Percentiles rank a stretch among this genome's conserved stretches.
phyloP scores from a whole-genome alignment of 2,888 invertebrate genomes.

The Euplexia lucipara region DNA sequence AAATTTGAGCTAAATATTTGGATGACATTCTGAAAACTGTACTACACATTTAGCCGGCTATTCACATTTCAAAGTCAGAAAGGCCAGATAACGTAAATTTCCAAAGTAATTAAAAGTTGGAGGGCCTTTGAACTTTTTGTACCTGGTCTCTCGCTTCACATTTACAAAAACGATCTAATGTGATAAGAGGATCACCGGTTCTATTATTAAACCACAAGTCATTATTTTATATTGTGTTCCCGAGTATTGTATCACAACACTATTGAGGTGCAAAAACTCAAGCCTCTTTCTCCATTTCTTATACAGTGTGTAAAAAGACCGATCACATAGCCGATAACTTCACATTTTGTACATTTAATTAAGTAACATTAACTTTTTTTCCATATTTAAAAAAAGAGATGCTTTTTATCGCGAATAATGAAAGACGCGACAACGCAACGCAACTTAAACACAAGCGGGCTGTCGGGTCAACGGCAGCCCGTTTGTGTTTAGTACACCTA shows the following conservation, averaged over 20 bases:
- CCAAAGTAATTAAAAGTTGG: constrained; percentile 57
- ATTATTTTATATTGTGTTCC: background rate
- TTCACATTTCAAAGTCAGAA: constrained; percentile 41
- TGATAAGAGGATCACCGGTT: constrained; percentile 13
- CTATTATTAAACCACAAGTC: constrained; percentile 15
- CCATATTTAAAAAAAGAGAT: no score
- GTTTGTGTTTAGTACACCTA: no score
- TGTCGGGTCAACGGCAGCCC: no score
- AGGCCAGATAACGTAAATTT: constrained; percentile 34
- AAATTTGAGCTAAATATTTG: background rate
- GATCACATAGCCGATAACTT: no score
- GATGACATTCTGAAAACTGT: background rate
- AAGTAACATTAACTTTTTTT: no score
- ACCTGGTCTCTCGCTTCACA: constrained; percentile 5
- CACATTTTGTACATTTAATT: no score
- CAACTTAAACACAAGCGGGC: no score
- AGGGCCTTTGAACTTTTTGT: constrained; percentile 35
- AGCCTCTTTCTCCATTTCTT: no score
- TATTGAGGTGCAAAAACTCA: no score
- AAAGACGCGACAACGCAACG: no score
- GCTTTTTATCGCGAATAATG: no score
- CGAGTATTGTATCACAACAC: background rate
- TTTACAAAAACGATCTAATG: constrained; percentile 27
- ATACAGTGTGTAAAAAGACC: no score
- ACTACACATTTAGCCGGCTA: background rate